Evolutionary conservation across 2,113 vertebrate genomes (phyloP), one percentile per base, ranked within the genome.

Genomic region (Misgurnus anguillicaudatus): DNA sequence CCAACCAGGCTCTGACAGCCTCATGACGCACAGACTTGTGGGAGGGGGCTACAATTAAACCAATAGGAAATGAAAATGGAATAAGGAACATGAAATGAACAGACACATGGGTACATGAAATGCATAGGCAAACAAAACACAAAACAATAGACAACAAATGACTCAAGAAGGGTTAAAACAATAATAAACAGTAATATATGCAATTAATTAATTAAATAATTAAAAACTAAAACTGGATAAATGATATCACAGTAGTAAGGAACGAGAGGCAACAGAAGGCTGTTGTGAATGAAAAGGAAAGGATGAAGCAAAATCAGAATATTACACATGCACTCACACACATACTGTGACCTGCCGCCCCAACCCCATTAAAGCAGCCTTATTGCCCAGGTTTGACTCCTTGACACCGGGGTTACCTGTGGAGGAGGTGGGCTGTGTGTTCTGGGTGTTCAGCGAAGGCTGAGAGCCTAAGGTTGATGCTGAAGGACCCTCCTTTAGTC

Each of bases 1-100:
- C 96, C 96, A 99, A 93, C 98, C 98, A 99, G 92, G 97, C 95
- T 93, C 95, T 94, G 89, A 99, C 96, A 79, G 95, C 96, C 87
- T 97, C 95, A 74, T 91, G 94, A 89, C 94, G 96, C 88, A 94
- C 65, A 89, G 96, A 97, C 78, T 93, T 93, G 91, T 94, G 95
- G 93, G 92, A 93, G 51, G 94, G 93, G 82, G 91, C 98, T 99
- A 95, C 91, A 93, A 91, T 93, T 90, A 84, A 87, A 86, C 11
- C 84, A 75, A 88, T 75, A 14, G 47, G 72, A 86, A 87, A 80
- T 87, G 86, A 86, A 75, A 74, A 63, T 86, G 83, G 70, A 90
- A 89, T 87, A 60, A 81, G 67, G 45, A 21, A 82, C 14, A 60
- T 68, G 45, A 69, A 75, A 57, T 57, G 89, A 85, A 82, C 79